Base-by-base conservation (phyloP, 2,888 invertebrate species). In the Campoplex capitator region DNA sequence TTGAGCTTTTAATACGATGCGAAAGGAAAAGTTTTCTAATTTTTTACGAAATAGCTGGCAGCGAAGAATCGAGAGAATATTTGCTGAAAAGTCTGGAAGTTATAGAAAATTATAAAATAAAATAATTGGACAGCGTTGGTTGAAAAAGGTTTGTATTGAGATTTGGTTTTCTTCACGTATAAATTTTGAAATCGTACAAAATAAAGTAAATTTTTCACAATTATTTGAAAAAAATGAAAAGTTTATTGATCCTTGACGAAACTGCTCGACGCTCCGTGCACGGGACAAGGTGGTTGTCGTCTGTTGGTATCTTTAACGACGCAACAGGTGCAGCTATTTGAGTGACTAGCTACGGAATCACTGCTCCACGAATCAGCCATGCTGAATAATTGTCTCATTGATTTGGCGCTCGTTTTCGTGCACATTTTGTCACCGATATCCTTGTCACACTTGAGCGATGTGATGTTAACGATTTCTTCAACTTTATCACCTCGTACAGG, bases 321-420 rank as follows among this genome's bases (percentile, higher is more conserved):
- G 73, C 91, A 92, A 80, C 92, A 92, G 58, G 90, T 88, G 86
- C 92, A 92, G 83, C 88, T 91, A 32, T 92, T 91, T 67, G 92
- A 92, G 71, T 90, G 91, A 77, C 92, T 92, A 54, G 88, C 76
- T 68, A 92, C 85, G 9, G 92, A 92, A 81, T 92, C 91, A 85
- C 78, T 92, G 88, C 92, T 92, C 92, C 92, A 92, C 18, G 92
- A 91, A 28, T 90, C 90, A 28, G 91, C 89, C 89, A 91, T 89
- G 84, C 91, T 92, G 89, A 90, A 92, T 62, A 92, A 89, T 83
- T 92, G 91, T 67, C 88, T 89, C 90, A 91, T 91, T 0, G 90
- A 91, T 54, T 89, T 90, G 3, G 90, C 83, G 62, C 86, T 89
- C 2, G 88, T 38, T 35, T 90, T 88, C 4, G 51, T 62, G 38